Evolutionary conservation across 2,113 vertebrate species (phyloP).

Genomic region (Chauna torquata): DNA sequence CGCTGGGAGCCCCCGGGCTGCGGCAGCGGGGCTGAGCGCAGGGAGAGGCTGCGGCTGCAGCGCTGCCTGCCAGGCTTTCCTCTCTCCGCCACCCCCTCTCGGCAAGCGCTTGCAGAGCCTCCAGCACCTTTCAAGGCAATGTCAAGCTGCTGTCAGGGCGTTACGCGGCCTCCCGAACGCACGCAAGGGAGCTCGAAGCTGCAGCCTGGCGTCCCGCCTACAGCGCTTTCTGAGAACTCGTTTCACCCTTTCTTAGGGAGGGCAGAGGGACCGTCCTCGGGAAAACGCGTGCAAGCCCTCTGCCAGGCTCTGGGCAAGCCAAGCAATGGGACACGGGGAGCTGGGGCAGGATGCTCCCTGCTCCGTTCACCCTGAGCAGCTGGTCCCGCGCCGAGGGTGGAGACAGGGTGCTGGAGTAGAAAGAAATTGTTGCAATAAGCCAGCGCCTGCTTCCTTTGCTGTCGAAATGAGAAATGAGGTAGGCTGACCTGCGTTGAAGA

Average conservation of each 20-base stretch:
- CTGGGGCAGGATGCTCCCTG: background rate
- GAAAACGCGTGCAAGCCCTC: fast-evolving
- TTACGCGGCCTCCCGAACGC: background rate
- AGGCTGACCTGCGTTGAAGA: background rate
- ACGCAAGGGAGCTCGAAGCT: background rate
- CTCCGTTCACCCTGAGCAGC: background rate
- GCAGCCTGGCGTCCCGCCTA: slow-evolving; percentile 26
- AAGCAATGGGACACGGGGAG: fast-evolving
- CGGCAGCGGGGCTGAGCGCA: slow-evolving; percentile 7
- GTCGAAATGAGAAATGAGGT: background rate
- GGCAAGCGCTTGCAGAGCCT: slow-evolving; percentile 60
- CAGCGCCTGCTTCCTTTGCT: background rate
- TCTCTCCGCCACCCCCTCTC: slow-evolving; percentile 61
- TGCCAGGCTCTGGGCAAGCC: background rate
- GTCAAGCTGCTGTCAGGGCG: slow-evolving; percentile 66
- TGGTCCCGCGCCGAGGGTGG: background rate
- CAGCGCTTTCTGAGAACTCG: background rate
- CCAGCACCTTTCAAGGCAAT: slow-evolving; percentile 73
- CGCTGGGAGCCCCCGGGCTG: slow-evolving; percentile 10
- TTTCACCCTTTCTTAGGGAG: slow-evolving; percentile 36
- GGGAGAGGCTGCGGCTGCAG: slow-evolving; percentile 48
- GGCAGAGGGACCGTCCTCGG: background rate
- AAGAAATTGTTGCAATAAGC: background rate
- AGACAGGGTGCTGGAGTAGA: background rate
- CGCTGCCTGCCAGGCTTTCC: slow-evolving; percentile 50